phyloP scores from a whole-genome alignment of 2,113 vertebrate species.

The Zapornia atra region DNA sequence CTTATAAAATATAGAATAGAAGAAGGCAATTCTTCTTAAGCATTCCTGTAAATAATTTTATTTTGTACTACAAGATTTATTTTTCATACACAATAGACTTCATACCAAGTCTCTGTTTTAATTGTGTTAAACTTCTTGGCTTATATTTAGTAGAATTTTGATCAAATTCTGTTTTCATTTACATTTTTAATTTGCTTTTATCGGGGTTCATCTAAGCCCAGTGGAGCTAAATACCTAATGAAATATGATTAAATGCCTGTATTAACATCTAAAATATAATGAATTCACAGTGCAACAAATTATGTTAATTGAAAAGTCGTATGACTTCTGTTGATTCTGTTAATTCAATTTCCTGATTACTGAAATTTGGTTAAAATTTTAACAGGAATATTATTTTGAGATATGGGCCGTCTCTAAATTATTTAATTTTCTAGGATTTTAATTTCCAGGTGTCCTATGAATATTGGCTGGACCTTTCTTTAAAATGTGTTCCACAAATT shows the following conservation, averaged over 20 bases:
- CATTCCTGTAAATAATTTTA: neutral
- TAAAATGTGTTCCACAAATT: neutral
- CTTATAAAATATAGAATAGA: neutral
- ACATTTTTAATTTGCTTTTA: neutral
- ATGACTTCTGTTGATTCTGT: neutral
- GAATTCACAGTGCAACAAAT: neutral
- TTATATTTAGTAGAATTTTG: neutral
- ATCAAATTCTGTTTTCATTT: neutral
- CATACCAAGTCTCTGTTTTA: neutral
- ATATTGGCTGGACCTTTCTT: neutral
- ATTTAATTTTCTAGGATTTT: neutral
- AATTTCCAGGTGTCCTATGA: neutral
- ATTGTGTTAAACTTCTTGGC: neutral
- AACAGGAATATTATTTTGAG: neutral
- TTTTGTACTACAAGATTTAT: neutral
- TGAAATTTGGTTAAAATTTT: neutral
- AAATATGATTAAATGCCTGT: neutral
- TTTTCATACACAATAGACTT: neutral
- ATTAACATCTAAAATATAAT: neutral
- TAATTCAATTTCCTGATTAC: neutral
- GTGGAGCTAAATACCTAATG: neutral
- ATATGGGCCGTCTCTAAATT: neutral
- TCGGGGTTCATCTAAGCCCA: rapidly evolving
- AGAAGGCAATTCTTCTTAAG: neutral
- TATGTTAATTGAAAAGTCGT: neutral